Evolutionary conservation across 1,140 invertebrate species (phyloP).

Genomic region (Cydia strobilella): DNA sequence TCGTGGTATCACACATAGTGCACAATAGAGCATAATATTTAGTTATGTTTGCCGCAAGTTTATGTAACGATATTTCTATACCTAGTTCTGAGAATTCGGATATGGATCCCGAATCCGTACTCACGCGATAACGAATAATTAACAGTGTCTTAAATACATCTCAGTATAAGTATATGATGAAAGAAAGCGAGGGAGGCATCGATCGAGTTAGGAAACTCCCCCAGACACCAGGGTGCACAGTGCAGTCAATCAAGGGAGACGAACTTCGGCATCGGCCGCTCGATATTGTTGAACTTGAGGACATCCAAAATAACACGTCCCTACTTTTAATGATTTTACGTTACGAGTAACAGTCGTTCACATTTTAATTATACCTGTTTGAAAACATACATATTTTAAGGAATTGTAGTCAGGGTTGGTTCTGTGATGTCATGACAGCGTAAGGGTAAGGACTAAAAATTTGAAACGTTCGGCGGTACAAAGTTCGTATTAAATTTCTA

Average conservation of each 20-base stretch:
- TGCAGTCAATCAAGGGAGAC: constrained; percentile 49
- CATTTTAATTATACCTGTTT: background rate
- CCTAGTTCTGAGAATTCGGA: background rate
- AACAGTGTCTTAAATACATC: background rate
- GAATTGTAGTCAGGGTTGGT: too few relatives aligned
- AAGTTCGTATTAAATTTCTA: too few relatives aligned
- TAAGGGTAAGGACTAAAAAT: too few relatives aligned
- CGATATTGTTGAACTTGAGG: constrained; percentile 27
- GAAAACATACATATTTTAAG: too few relatives aligned
- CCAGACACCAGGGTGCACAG: constrained; percentile 44
- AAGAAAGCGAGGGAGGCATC: constrained; percentile 55
- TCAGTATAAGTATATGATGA: background rate
- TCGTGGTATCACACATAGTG: too few relatives aligned
- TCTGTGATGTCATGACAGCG: too few relatives aligned
- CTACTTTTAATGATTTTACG: background rate
- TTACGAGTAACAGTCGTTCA: background rate
- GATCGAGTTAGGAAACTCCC: constrained; percentile 51
- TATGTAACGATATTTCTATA: too few relatives aligned
- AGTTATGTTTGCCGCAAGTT: too few relatives aligned
- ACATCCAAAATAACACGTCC: background rate
- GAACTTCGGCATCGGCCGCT: constrained; percentile 26
- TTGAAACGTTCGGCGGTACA: too few relatives aligned
- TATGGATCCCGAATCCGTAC: background rate
- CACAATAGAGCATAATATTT: too few relatives aligned
- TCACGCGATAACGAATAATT: background rate